Base-by-base conservation (phyloP, 2,888 invertebrate genomes). In the Cryptocephalus primarius region DNA sequence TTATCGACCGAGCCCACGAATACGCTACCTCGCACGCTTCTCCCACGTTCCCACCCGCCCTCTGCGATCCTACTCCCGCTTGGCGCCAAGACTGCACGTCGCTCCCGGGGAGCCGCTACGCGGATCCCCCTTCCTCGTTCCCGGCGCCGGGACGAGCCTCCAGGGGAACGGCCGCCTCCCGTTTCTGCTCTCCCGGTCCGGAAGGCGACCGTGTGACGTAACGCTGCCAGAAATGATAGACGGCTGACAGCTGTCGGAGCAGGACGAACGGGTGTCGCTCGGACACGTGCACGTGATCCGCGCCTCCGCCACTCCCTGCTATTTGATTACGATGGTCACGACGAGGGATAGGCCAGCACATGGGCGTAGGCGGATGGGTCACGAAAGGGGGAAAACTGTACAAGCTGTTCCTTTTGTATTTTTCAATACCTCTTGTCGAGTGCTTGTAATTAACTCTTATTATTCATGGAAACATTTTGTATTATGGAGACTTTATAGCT, bases 141-240 rank as follows among this genome's bases (percentile, higher is more conserved):
- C 36, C 36, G n/a, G 12, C 12, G 12, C 12, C n/a, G 44, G 47
- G 46, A n/a, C 10, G 32, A 42, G 42, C 42, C 22, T 2, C 22
- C n/a, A n/a, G n/a, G n/a, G n/a, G n/a, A n/a, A n/a, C n/a, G 11
- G 8, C 31, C 51, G 52, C 62, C 59, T 43, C 54, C 45, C n/a
- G 11, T 46, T 64, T 51, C 59, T 69, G 63, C 32, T 51, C 33
- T 59, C 69, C 68, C 60, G 58, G 44, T 66, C 48, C 44, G 50
- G 60, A 67, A 58, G 63, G 66, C 66, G 62, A 63, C 61, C 61
- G 64, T 62, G 67, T 69, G 69, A 69, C 69, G 69, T 69, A 65
- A 66, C 61, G 62, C 58, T 63, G 68, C 64, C 68, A 67, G 55
- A 64, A 60, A 69, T 69, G 69, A 69, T 69, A 66, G 68, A 69